These are phyloP conservation scores for Phenacoccus solenopsis DNA, from an alignment of 1,140 invertebrate genomes.

Conservation along the genomic window DNA sequence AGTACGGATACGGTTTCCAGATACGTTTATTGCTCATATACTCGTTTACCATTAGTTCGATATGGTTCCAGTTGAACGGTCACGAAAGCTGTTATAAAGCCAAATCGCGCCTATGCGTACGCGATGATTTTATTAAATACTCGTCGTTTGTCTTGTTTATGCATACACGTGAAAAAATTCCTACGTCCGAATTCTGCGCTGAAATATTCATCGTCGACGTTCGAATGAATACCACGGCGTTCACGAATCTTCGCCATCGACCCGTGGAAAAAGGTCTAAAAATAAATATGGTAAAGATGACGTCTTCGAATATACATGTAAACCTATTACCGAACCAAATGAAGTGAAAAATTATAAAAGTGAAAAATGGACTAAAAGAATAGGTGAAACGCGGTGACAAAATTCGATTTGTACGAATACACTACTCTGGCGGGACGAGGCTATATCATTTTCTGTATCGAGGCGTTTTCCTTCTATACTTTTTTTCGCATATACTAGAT, in stretches of 20 bases:
- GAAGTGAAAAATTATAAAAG: constrained; percentile 3
- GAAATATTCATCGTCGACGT: neutral
- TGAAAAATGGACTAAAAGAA: neutral
- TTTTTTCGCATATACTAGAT: no score
- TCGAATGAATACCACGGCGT: no score
- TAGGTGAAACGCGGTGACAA: neutral
- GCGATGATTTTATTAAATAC: no score
- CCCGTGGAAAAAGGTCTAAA: neutral
- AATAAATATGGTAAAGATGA: neutral
- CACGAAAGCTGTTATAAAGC: neutral
- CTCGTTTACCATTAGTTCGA: neutral
- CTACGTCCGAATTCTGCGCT: neutral
- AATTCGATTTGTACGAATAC: neutral
- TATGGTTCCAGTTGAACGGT: neutral
- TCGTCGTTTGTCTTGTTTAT: no score
- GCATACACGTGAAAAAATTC: neutral
- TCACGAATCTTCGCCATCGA: no score
- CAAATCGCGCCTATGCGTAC: no score
- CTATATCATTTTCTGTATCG: no score
- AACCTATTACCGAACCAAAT: neutral
- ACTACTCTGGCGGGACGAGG: no score
- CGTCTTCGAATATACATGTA: neutral
- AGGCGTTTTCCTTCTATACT: no score
- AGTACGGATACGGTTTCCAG: no score
- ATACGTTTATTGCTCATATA: no score